Percentiles rank a stretch among this genome's conserved stretches.
Conservation (phyloP, 1,140 invertebrate species). For the Lepidurus couesii region DNA sequence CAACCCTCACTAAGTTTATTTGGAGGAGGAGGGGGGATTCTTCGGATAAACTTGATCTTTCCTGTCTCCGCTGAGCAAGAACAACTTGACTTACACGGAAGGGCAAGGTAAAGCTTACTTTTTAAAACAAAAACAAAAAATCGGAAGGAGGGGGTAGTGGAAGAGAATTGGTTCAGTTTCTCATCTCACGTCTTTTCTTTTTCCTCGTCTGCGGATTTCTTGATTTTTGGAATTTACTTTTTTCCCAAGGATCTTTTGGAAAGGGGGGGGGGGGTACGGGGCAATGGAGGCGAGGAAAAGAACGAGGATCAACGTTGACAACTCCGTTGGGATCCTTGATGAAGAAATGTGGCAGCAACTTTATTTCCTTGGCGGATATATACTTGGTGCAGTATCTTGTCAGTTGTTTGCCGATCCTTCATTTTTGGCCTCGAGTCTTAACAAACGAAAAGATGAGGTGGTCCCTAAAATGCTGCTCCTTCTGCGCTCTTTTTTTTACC, state of each 20-base stretch:
- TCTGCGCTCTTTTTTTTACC: background rate
- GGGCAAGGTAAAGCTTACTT: background rate
- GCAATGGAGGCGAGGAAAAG: background rate
- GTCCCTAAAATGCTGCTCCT: background rate
- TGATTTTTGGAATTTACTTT: background rate
- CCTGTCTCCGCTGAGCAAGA: background rate
- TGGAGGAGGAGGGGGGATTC: background rate
- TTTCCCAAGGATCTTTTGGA: background rate
- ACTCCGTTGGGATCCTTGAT: background rate
- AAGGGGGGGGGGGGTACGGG: background rate
- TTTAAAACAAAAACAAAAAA: background rate
- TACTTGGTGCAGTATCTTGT: background rate
- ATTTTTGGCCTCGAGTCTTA: background rate
- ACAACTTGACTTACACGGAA: background rate
- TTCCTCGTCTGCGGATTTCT: background rate
- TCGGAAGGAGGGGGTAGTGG: background rate
- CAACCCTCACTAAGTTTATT: background rate
- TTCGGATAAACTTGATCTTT: background rate
- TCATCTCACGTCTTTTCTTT: background rate
- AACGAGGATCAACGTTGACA: background rate
- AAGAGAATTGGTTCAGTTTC: conserved; percentile 11
- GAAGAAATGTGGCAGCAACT: conserved; percentile 21
- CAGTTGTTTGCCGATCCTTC: conserved; percentile 12
- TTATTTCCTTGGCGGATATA: conserved; percentile 18
- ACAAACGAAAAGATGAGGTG: background rate